Percentiles rank a stretch among this genome's conserved stretches.
Conservation (phyloP, 2,797 vertebrate genomes). For the Neomorphus geoffroyi region DNA sequence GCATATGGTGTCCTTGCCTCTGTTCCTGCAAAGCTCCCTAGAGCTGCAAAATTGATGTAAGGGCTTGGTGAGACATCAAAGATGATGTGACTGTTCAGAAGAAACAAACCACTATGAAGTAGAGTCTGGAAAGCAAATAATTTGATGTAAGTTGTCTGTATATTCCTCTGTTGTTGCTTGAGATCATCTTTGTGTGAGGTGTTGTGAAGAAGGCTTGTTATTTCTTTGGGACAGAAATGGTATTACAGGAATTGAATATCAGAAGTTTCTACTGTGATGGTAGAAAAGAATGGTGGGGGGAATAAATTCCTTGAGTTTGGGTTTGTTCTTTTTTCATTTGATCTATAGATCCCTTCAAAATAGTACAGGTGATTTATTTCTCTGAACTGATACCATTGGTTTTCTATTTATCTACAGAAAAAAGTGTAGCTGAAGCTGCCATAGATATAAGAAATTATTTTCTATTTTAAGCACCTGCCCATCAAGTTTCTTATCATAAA, state of each 20-base stretch:
- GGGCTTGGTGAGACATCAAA: background rate
- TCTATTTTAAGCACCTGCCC: background rate
- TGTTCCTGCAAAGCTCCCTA: background rate
- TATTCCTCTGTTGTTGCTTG: background rate
- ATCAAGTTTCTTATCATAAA: background rate
- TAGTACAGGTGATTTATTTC: background rate
- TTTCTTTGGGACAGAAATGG: background rate
- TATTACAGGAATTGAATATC: background rate
- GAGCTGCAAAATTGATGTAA: background rate
- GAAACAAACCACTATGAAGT: background rate
- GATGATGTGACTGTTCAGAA: background rate
- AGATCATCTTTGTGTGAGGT: background rate
- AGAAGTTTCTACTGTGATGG: background rate
- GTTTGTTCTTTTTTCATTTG: background rate
- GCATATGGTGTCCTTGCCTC: fast-evolving
- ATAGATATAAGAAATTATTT: background rate
- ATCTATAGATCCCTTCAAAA: background rate
- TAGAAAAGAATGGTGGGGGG: background rate
- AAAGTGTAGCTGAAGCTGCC: background rate
- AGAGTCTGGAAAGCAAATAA: background rate
- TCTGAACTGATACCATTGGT: background rate
- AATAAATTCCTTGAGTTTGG: background rate
- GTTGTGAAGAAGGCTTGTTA: background rate
- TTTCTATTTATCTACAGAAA: background rate
- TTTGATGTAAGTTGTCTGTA: background rate